Percentiles rank a stretch among this genome's conserved stretches.
Conservation (phyloP, 1,140 invertebrate genomes). For the Drosophila triauraria region DNA sequence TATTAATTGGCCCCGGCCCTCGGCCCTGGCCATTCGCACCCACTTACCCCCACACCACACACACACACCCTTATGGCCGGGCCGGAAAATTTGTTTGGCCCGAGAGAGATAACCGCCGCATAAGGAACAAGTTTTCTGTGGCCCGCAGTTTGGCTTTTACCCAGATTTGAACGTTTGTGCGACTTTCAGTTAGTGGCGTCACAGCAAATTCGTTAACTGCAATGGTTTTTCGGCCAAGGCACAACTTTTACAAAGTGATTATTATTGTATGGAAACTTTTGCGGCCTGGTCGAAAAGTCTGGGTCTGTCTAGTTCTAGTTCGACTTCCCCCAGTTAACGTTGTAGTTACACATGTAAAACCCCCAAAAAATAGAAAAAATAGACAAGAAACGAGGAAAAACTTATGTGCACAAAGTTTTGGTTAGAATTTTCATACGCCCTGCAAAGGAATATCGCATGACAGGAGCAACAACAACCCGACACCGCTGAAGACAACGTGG, state of each 20-base stretch:
- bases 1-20: constrained; percentile 51
- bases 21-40: constrained; percentile 14
- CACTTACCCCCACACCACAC: not conserved
- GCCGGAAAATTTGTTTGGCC: constrained; percentile 6
- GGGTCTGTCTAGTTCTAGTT: constrained; percentile 31
- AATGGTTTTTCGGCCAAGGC: constrained; percentile 65
- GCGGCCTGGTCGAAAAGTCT: constrained; percentile 48
- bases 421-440: constrained; percentile 51
- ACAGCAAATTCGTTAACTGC: constrained; percentile 73
- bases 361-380: constrained; percentile 15
- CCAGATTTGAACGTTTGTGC: constrained; percentile 52
- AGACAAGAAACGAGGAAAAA: constrained; percentile 54
- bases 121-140: constrained; percentile 43
- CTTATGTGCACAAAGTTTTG: constrained; percentile 68
- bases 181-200: constrained; percentile 51
- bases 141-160: constrained; percentile 43
- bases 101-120: constrained; percentile 37
- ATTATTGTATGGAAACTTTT: constrained; percentile 80
- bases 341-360: constrained; percentile 57
- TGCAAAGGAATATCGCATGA: constrained; percentile 62
- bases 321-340: constrained; percentile 1
- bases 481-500: constrained; percentile 55
- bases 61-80: not conserved
- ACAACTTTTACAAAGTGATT: constrained; percentile 81
- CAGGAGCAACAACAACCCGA: constrained; percentile 36